Conservation (phyloP, 2,888 invertebrate genomes). For the Scaptomyza cyrtandrae region DNA sequence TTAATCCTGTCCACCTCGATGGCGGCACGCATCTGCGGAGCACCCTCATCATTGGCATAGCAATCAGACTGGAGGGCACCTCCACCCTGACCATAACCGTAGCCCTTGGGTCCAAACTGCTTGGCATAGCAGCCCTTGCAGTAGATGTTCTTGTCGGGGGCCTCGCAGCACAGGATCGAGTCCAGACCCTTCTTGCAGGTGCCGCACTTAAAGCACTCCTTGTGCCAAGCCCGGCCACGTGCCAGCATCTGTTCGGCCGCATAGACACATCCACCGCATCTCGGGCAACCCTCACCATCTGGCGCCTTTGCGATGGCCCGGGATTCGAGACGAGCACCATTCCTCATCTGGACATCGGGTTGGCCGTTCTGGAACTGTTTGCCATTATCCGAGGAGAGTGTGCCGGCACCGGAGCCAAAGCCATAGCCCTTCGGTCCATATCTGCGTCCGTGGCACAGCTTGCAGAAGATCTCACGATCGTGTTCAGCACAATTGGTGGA, state of each 20-base stretch:
- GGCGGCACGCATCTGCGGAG: conserved; percentile 86
- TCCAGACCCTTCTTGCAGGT: conserved; percentile 94
- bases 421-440: conserved; percentile 72
- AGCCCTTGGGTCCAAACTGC: conserved; percentile 98
- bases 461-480: conserved; percentile 72
- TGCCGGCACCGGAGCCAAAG: conserved; percentile 73
- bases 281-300: conserved; percentile 94
- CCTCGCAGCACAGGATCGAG: conserved; percentile 96
- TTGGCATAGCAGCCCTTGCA: conserved; percentile 99
- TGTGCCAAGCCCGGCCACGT: conserved; percentile 89
- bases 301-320: conserved; percentile 92
- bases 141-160: conserved; percentile 97
- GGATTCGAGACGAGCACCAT: conserved; percentile 89
- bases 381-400: conserved; percentile 75
- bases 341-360: conserved; percentile 83
- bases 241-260: conserved; percentile 97
- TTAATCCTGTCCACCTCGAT: conserved; percentile 92
- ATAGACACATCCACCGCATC: conserved; percentile 97
- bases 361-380: conserved; percentile 70
- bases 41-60: conserved; percentile 88
- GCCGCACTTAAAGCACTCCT: conserved; percentile 96
- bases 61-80: conserved; percentile 96
- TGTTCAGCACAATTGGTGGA: conserved; percentile 74
- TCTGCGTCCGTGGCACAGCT: conserved; percentile 70
- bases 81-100: conserved; percentile 98